These are phyloP conservation scores for Drosophila carrolli DNA, from an alignment of 1,140 invertebrate genomes.

Conservation along the genomic window DNA sequence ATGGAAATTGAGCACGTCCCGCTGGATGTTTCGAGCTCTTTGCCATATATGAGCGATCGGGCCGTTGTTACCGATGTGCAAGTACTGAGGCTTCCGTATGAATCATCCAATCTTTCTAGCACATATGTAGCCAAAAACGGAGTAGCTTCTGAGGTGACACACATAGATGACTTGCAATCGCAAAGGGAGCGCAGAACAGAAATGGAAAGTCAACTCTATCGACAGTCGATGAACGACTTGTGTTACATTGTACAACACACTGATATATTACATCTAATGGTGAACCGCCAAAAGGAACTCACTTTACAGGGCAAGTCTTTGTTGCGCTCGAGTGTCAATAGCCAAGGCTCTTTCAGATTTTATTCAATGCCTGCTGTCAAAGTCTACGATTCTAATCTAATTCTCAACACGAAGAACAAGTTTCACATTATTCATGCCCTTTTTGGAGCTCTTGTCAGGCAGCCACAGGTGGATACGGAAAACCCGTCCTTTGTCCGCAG, in stretches of 20 bases:
- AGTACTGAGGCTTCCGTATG: not conserved
- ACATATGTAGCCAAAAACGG: no score
- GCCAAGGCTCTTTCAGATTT: not conserved
- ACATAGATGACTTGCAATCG: not conserved
- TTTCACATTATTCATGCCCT: constrained; percentile 27
- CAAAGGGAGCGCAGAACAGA: not conserved
- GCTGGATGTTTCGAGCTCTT: not conserved
- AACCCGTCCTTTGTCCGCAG: constrained; percentile 24
- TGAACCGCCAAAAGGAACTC: constrained; percentile 47
- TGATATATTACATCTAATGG: constrained; percentile 44
- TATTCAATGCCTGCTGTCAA: constrained; percentile 43
- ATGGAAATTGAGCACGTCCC: not conserved
- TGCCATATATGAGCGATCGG: not conserved
- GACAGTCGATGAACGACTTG: constrained; percentile 22
- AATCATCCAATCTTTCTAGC: not conserved
- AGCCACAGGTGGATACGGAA: constrained; percentile 35
- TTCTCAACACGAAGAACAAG: constrained; percentile 25
- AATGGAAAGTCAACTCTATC: not conserved
- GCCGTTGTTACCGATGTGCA: constrained; percentile 15
- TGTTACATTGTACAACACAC: constrained; percentile 35
- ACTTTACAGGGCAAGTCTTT: constrained; percentile 9
- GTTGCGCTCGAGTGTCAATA: not conserved
- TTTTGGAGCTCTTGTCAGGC: constrained; percentile 32
- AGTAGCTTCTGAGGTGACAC: not conserved
- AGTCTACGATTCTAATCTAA: constrained; percentile 35